These are phyloP conservation scores for Drusus annulatus DNA, from an alignment of 1,140 invertebrate genomes.

Conservation along the genomic window DNA sequence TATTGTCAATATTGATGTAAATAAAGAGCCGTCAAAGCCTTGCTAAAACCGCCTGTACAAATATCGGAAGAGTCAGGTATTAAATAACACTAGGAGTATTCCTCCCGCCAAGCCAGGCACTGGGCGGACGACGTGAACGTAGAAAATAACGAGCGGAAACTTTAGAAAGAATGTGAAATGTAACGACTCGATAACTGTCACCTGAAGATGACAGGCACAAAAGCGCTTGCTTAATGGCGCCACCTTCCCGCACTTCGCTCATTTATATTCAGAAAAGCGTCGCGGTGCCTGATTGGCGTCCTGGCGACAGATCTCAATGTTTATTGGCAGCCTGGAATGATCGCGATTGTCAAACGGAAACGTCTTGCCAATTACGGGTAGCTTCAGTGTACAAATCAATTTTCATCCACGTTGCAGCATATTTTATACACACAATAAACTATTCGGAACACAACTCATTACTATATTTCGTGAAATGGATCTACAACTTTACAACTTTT, in stretches of 20 bases:
- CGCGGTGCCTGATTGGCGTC: slow-evolving; percentile 16
- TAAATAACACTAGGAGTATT: not conserved
- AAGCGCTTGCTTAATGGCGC: slow-evolving; percentile 27
- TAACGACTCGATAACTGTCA: slow-evolving; percentile 35
- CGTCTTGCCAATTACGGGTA: slow-evolving; percentile 21
- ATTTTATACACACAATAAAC: no score
- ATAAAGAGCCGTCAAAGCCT: not conserved
- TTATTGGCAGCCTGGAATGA: slow-evolving; percentile 38
- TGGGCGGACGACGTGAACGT: slow-evolving; percentile 3
- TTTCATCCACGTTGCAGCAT: not conserved
- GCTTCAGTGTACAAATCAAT: not conserved
- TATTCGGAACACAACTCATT: no score
- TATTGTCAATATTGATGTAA: not conserved
- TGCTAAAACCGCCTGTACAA: no score
- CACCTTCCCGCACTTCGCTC: slow-evolving; percentile 18
- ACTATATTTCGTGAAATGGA: no score
- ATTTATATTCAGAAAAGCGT: slow-evolving; percentile 37
- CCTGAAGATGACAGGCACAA: slow-evolving; percentile 40
- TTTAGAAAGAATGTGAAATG: slow-evolving; percentile 8
- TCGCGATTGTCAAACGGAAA: slow-evolving; percentile 36
- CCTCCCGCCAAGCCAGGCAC: not conserved
- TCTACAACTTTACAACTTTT: no score
- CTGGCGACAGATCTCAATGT: slow-evolving; percentile 27
- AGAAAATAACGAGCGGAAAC: slow-evolving; percentile 1
- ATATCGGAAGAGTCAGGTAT: not conserved